phyloP scores from a whole-genome alignment of 2,113 vertebrate genomes.

The Apodemus sylvaticus region DNA sequence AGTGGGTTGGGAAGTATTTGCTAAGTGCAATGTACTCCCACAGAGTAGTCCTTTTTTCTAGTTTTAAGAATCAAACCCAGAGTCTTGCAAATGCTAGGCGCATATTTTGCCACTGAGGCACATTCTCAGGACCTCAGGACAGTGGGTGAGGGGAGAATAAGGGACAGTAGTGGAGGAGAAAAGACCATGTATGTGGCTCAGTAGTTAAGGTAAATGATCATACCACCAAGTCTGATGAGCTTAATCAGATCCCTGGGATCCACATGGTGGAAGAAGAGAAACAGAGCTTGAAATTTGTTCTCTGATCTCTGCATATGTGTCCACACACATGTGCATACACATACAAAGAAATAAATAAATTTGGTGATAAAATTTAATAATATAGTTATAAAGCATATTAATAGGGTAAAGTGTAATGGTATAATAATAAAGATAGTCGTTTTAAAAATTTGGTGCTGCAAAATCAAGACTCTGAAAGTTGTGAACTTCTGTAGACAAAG shows the following conservation, averaged over 20 bases:
- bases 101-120: not conserved
- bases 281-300: not conserved
- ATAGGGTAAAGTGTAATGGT: too few species aligned
- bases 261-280: not conserved
- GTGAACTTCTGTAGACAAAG: not conserved
- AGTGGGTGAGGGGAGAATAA: not conserved
- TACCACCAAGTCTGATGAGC: not conserved
- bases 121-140: not conserved
- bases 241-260: not conserved
- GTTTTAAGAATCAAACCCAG: not conserved
- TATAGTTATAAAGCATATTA: too few species aligned
- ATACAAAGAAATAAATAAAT: not conserved
- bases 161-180: not conserved
- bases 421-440: not conserved
- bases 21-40: not conserved
- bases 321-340: not conserved
- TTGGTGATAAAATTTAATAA: too few species aligned
- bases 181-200: not conserved
- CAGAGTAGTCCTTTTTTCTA: not conserved
- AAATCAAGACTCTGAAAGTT: not conserved
- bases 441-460: not conserved
- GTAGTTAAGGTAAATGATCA: not conserved
- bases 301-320: not conserved
- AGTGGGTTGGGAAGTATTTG: not conserved
- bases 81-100: not conserved